Base-by-base conservation (phyloP, 2,113 vertebrate species). In the pig (Sus scrofa) region DNA sequence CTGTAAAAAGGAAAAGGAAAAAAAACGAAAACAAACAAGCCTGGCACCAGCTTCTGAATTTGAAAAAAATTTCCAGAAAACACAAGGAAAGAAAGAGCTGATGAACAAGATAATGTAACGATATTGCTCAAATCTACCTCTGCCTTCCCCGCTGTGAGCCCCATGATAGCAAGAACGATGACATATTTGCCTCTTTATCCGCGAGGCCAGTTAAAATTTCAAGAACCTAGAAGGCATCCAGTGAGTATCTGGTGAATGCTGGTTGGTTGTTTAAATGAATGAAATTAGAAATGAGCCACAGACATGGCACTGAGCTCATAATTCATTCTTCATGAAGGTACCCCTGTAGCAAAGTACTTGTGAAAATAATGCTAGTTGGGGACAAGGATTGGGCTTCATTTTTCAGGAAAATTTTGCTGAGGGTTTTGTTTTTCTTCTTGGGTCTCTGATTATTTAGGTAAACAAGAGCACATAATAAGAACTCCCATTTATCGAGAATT, bases 351-450 rank as follows among this genome's bases (percentile, higher is more conserved):
- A 89, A 81, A 37, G n/a, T 34, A 10, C 24, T 86, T 19, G 10
- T 9, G 74, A 83, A 63, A 70, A 74, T 20, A 58, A 22, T 10
- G 54, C 58, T 74, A 54, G 22, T 52, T 20, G 3, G 54, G 34
- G 24, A 82, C 26, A 68, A 71, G 39, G 30, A 32, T 60, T 62
- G 86, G 92, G 39, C 39, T 79, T 37, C 60, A 19, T 77, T 84
- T 78, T 93, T 60, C 79, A 79, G 7, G 60, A 63, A 87, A 58
- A 79, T 18, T 67, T 54, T 79, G 39, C 44, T 75, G 44, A 56
- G n/a, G 24, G 39, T 20, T 89, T 92, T 89, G 39, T 74, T 96
- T 96, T 75, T 52, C 65, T 88, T 67, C 73, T 39, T 30, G 30
- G 7, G 37, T 85, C 37, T 92, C 86, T 89, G 34, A 44, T 65